Conservation (phyloP, 2,113 vertebrate genomes). For the Ophiodon elongatus region DNA sequence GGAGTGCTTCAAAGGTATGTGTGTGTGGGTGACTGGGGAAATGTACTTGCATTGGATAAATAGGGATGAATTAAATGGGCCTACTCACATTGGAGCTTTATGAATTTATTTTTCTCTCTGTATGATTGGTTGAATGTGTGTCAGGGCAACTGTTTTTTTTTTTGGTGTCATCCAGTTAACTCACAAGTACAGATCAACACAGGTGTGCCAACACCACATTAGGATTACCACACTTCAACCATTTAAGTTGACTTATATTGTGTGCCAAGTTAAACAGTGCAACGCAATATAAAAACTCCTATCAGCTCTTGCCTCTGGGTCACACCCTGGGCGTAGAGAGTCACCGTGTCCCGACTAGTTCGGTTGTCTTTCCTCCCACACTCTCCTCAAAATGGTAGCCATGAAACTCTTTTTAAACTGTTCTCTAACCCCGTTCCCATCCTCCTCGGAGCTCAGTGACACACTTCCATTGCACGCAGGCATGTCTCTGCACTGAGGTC, state of each 20-base stretch:
- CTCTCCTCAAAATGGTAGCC: slow-evolving; percentile 53
- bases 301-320: slow-evolving; percentile 62
- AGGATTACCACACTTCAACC: slow-evolving; percentile 7
- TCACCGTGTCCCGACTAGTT: slow-evolving; percentile 77
- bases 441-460: slow-evolving; percentile 11
- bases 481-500: slow-evolving; percentile 10
- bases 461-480: slow-evolving; percentile 1
- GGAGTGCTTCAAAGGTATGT: slow-evolving; percentile 62
- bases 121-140: background rate
- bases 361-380: slow-evolving; percentile 70
- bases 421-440: slow-evolving; percentile 46
- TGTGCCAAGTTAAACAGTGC: slow-evolving; percentile 74
- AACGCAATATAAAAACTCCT: slow-evolving; percentile 61
- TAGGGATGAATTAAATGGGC: background rate
- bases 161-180: slow-evolving; percentile 17
- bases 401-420: slow-evolving; percentile 32
- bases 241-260: slow-evolving; percentile 33
- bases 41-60: slow-evolving; percentile 18
- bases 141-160: slow-evolving; percentile 44
- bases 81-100: background rate
- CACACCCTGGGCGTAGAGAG: slow-evolving; percentile 75
- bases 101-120: slow-evolving; percentile 19
- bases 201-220: slow-evolving; percentile 31
- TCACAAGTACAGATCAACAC: slow-evolving; percentile 28
- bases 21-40: slow-evolving; percentile 55